phyloP scores from a whole-genome alignment of 2,888 invertebrate species.

The Pristionchus entomophagus region DNA sequence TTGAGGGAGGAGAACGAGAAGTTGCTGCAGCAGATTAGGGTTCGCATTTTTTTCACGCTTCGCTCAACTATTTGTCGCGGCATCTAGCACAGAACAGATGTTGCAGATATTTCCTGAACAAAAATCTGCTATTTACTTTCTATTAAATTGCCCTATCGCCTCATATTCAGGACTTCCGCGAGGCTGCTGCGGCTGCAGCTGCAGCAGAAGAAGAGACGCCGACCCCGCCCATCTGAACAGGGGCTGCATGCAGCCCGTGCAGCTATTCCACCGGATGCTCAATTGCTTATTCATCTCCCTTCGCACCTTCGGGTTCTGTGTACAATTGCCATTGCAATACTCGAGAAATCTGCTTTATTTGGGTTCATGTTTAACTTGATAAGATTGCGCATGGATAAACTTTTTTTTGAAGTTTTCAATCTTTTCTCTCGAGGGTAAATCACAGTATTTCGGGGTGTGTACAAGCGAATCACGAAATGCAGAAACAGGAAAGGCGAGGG shows the following conservation, averaged over 20 bases:
- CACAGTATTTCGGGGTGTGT: too few species aligned
- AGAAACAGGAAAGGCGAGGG: constrained; percentile 3
- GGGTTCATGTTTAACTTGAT: too few species aligned
- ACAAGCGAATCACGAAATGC: not conserved
- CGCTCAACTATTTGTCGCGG: not conserved
- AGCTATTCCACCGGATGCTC: not conserved
- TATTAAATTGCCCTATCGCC: too few species aligned
- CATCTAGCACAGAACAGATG: not conserved
- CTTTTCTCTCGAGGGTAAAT: too few species aligned
- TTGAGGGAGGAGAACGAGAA: constrained; percentile 39
- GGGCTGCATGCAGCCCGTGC: not conserved
- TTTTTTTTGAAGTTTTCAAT: too few species aligned
- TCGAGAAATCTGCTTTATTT: not conserved
- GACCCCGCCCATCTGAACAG: constrained; percentile 37
- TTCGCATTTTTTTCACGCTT: not conserved
- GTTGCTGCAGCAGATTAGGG: constrained; percentile 17
- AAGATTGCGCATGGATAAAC: too few species aligned
- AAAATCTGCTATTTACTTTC: not conserved
- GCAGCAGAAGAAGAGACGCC: constrained; percentile 25
- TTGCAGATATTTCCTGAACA: not conserved
- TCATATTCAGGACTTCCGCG: not conserved
- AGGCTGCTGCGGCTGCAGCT: constrained; percentile 11
- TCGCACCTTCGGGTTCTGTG: not conserved
- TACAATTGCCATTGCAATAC: not conserved
- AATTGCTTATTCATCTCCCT: not conserved